These are phyloP conservation scores for Leptopilina clavipes DNA, from an alignment of 1,140 invertebrate genomes.

Conservation along the genomic window DNA sequence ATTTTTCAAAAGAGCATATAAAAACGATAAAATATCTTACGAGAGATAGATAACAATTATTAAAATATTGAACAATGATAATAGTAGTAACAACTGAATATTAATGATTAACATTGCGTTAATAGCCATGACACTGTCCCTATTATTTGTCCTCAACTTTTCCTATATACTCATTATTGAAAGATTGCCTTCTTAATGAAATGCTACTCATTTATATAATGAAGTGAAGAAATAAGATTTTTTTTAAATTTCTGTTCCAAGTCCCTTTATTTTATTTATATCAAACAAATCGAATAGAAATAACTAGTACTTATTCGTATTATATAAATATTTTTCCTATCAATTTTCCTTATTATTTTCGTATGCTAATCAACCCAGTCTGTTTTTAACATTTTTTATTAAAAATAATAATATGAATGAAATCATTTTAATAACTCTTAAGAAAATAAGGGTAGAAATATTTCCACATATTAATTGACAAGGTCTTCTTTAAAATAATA, in stretches of 20 bases:
- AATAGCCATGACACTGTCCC: constrained; percentile 14
- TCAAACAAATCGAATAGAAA: too few species aligned
- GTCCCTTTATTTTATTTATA: background rate
- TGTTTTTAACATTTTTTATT: background rate
- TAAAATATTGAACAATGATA: background rate
- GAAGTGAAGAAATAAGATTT: background rate
- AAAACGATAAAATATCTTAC: background rate
- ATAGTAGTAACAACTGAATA: background rate
- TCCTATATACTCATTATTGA: background rate
- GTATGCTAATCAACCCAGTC: background rate
- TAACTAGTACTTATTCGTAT: background rate
- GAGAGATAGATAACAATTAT: background rate
- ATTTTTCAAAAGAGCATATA: background rate
- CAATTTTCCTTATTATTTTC: constrained; percentile 16
- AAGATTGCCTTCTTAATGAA: constrained; percentile 10
- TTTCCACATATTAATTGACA: background rate
- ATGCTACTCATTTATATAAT: background rate
- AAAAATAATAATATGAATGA: background rate
- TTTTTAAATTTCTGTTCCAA: background rate
- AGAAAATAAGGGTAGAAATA: too few species aligned
- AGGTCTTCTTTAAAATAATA: background rate
- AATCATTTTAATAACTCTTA: too few species aligned
- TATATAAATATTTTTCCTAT: constrained; percentile 7
- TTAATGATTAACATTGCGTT: background rate
- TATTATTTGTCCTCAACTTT: constrained; percentile 17